Conservation (phyloP, 2,888 invertebrate species). For the Eulithis prunata region DNA sequence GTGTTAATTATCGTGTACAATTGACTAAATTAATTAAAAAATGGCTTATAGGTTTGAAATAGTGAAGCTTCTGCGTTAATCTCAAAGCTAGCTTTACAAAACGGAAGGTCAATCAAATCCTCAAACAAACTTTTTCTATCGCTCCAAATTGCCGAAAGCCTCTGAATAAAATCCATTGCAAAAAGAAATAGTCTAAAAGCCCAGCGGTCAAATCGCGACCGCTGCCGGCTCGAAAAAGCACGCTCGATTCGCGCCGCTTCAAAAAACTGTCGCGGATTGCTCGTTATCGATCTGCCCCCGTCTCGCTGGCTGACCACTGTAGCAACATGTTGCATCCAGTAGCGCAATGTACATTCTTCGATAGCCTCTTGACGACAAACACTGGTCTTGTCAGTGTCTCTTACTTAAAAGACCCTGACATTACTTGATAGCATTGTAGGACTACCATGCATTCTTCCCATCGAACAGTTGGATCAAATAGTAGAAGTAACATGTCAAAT, state of each 20-base stretch:
- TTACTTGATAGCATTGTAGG: no score
- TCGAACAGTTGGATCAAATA: no score
- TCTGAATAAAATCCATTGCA: conserved; percentile 32
- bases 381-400: no score
- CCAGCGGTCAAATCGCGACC: conserved; percentile 40
- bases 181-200: conserved; percentile 32
- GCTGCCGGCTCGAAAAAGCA: conserved; percentile 31
- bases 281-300: conserved; percentile 55
- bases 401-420: no score
- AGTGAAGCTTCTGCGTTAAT: background rate
- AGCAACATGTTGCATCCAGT: conserved; percentile 16
- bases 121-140: background rate
- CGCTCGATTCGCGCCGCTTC: conserved; percentile 38
- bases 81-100: background rate
- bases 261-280: conserved; percentile 56
- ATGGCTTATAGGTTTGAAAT: no score
- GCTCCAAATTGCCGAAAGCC: conserved; percentile 26
- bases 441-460: no score
- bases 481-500: no score
- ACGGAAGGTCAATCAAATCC: background rate
- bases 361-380: background rate
- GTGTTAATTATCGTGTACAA: no score
- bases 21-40: no score
- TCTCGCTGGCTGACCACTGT: conserved; percentile 41
- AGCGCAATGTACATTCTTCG: conserved; percentile 7